Base-by-base conservation (phyloP, 2,888 invertebrate genomes). In the Agapostemon virescens region DNA sequence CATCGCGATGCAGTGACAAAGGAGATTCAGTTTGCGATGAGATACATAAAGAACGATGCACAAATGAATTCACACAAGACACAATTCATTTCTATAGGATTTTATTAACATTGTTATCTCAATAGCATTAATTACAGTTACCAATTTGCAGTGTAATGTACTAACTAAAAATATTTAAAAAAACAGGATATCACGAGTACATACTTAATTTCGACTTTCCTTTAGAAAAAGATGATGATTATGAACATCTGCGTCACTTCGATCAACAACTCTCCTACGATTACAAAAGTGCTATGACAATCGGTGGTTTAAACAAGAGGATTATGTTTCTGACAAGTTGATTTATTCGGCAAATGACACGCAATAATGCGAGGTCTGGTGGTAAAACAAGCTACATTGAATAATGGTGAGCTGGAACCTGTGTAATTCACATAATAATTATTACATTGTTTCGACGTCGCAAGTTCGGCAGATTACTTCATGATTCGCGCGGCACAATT, bases 351-450 rank as follows among this genome's bases (percentile, higher is more conserved):
- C 52, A 69, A 66, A 72, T 63, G 76, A 69, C 69, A 58, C 23
- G 66, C 45, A 64, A 64, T 45, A 55, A 52, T 30, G 45, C 40
- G 4, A 72, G 77, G 63, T 70, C 58, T 63, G 42, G 7, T 63
- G 69, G 67, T 83, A 81, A 83, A 81, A 85, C 82, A 86, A 82
- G 76, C 64, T 69, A 66, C 66, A 49, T 81, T 69, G 74, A 77
- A 79, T 76, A 78, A 86, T 83, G 86, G 88, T 87, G 26, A 30
- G 86, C 87, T 89, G 88, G 88, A 87, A 88, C 84, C 33, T 33
- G 86, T 88, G 88, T 88, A 89, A 90, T 91, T 90, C 90, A 89
- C 89, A 90, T 90, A 85, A 85, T 88, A 89, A 89, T 90, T 88
- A 88, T 63, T 90, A 91, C 89, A 90, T 87, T 82, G 79, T 87